Conservation (phyloP, 2,888 invertebrate genomes). For the Galerucella pusilla region DNA sequence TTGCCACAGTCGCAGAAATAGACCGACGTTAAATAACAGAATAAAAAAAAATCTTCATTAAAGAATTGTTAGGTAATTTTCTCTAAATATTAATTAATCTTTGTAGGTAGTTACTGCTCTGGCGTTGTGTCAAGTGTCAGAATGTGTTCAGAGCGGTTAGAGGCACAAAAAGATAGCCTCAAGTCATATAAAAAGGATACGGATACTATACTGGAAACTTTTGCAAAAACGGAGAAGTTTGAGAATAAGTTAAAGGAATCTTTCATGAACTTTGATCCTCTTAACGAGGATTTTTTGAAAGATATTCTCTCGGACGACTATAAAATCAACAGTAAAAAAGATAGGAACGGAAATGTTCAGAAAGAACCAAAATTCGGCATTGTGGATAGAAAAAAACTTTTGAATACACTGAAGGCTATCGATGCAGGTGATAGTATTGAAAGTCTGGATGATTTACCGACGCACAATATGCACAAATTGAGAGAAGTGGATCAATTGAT, state of each 20-base stretch:
- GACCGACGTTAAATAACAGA: too few species aligned
- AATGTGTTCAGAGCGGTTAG: conserved; percentile 59
- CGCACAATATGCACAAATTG: conserved; percentile 48
- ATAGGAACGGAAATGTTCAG: conserved; percentile 47
- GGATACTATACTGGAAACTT: conserved; percentile 66
- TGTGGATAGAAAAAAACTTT: conserved; percentile 69
- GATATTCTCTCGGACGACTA: conserved; percentile 60
- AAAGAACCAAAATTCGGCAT: conserved; percentile 53
- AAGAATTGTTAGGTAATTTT: too few species aligned
- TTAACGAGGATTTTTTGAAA: conserved; percentile 58
- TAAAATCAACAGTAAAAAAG: conserved; percentile 51
- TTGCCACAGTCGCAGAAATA: too few species aligned
- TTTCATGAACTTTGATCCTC: conserved; percentile 46
- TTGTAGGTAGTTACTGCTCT: conserved; percentile 53
- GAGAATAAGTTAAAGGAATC: conserved; percentile 64
- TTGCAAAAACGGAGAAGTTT: conserved; percentile 68
- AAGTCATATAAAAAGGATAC: conserved; percentile 66
- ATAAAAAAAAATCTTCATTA: too few species aligned
- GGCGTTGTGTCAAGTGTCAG: conserved; percentile 56
- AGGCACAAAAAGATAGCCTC: conserved; percentile 68
- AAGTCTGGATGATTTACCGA: conserved; percentile 42
- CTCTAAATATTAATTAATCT: too few species aligned
- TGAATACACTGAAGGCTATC: conserved; percentile 74
- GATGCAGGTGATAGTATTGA: conserved; percentile 66
- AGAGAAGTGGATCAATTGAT: conserved; percentile 44